phyloP scores from a whole-genome alignment of 2,888 invertebrate genomes.

The Aproaerema taeniolella region DNA sequence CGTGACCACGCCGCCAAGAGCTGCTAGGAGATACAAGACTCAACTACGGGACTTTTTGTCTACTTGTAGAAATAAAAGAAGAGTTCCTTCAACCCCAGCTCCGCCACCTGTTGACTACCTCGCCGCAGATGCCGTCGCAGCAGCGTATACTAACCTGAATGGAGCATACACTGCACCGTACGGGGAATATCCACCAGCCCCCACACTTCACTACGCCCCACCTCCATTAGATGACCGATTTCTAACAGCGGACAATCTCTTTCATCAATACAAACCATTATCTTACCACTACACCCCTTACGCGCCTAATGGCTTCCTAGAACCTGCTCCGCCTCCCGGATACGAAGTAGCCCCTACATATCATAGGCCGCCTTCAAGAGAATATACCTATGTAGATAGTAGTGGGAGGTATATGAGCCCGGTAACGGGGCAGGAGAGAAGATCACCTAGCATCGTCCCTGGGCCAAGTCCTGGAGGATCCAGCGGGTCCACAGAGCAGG shows the following conservation, averaged over 20 bases:
- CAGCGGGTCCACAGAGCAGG: slow-evolving; percentile 61
- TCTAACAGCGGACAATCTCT: slow-evolving; percentile 90
- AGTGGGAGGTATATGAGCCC: slow-evolving; percentile 78
- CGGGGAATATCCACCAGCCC: slow-evolving; percentile 83
- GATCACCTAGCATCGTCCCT: slow-evolving; percentile 78
- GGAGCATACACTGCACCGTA: slow-evolving; percentile 90
- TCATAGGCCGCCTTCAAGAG: slow-evolving; percentile 77
- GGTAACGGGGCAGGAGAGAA: slow-evolving; percentile 79
- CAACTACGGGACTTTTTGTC: slow-evolving; percentile 95
- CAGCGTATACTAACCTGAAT: slow-evolving; percentile 88
- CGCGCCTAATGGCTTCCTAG: slow-evolving; percentile 90
- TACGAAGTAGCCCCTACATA: slow-evolving; percentile 80
- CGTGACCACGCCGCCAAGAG: slow-evolving; percentile 84
- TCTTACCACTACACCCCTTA: slow-evolving; percentile 88
- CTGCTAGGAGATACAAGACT: slow-evolving; percentile 94
- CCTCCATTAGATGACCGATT: slow-evolving; percentile 81
- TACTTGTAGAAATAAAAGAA: slow-evolving; percentile 91
- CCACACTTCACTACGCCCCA: slow-evolving; percentile 83
- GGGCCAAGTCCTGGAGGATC: slow-evolving; percentile 67
- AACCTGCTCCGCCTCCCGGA: slow-evolving; percentile 81
- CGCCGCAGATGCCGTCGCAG: slow-evolving; percentile 82
- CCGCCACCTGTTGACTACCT: slow-evolving; percentile 84
- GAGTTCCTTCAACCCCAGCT: slow-evolving; percentile 75
- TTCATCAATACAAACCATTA: slow-evolving; percentile 93
- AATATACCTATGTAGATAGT: slow-evolving; percentile 77